These are phyloP conservation scores for Zaprionus lineosus DNA, from an alignment of 2,888 invertebrate genomes.

Conservation along the genomic window DNA sequence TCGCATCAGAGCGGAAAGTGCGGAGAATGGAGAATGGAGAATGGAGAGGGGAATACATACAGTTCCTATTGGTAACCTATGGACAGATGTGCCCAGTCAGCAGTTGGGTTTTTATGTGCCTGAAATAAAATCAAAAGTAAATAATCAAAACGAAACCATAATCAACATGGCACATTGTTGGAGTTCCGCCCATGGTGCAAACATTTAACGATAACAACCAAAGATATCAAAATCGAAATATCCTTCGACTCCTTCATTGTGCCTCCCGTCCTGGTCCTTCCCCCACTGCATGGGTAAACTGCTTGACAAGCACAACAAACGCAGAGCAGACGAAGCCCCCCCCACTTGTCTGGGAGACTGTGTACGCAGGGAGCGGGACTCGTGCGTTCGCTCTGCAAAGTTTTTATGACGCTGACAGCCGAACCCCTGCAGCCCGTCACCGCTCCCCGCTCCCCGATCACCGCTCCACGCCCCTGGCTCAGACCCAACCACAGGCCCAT, in stretches of 20 bases:
- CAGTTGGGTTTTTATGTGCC: conserved; percentile 28
- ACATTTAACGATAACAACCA: conserved; percentile 79
- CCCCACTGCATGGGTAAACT: conserved; percentile 52
- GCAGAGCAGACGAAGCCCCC: conserved; percentile 59
- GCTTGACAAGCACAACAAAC: conserved; percentile 81
- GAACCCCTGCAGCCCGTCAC: conserved; percentile 18
- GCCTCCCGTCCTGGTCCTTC: background rate
- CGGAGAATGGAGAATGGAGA: background rate
- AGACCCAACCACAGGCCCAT: conserved; percentile 24
- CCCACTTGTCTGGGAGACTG: conserved; percentile 46
- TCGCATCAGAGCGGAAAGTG: conserved; percentile 40
- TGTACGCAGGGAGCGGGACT: conserved; percentile 1
- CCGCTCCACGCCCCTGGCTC: conserved; percentile 8
- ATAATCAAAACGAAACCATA: conserved; percentile 70
- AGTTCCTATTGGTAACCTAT: background rate
- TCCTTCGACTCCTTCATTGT: conserved; percentile 50
- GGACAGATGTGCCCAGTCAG: conserved; percentile 20
- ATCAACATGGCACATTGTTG: conserved; percentile 62
- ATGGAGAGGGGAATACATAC: conserved; percentile 2
- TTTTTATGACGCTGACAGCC: conserved; percentile 60
- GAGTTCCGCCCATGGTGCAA: conserved; percentile 21
- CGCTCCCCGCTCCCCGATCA: conserved; percentile 5
- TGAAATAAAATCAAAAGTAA: conserved; percentile 66
- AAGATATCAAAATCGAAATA: conserved; percentile 80
- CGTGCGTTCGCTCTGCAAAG: conserved; percentile 30